Conservation (phyloP, 2,797 vertebrate species). For the Coregonus ussuriensis region DNA sequence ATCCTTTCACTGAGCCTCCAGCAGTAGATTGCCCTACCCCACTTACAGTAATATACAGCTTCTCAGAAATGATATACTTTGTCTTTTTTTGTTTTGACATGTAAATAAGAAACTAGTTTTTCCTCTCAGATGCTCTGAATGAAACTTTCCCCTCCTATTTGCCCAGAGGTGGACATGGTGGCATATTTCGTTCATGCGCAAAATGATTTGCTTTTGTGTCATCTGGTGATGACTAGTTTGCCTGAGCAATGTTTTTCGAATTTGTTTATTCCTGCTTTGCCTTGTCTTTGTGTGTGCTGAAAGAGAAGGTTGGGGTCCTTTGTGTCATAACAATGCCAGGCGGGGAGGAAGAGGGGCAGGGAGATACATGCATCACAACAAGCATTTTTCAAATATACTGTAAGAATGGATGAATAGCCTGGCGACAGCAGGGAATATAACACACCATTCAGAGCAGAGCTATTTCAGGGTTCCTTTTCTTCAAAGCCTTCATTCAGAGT, state of each 20-base stretch:
- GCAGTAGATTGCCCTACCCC: too few species aligned
- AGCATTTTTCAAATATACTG: constrained; percentile 32
- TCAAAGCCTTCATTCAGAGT: not conserved
- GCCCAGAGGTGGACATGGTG: constrained; percentile 30
- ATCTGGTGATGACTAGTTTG: constrained; percentile 30
- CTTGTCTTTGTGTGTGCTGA: constrained; percentile 43
- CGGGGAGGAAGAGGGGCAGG: constrained; percentile 39
- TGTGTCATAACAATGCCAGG: constrained; percentile 38
- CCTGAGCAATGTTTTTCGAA: constrained; percentile 15
- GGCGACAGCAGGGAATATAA: constrained; percentile 26
- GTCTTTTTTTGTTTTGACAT: too few species aligned
- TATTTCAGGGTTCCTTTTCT: constrained; percentile 1
- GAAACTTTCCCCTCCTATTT: constrained; percentile 27
- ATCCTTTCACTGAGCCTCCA: too few species aligned
- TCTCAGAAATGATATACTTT: too few species aligned
- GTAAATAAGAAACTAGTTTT: too few species aligned
- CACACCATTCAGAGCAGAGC: constrained; percentile 28
- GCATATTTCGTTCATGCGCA: constrained; percentile 47
- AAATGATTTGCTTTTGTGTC: constrained; percentile 48
- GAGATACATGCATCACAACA: constrained; percentile 34
- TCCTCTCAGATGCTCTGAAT: too few species aligned
- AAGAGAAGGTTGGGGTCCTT: constrained; percentile 50
- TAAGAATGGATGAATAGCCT: constrained; percentile 36
- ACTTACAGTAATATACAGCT: too few species aligned
- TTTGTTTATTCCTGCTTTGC: constrained; percentile 27